Percentiles rank a stretch among this genome's conserved stretches.
Evolutionary conservation across 2,888 invertebrate species (phyloP).

Genomic region (Dicranocentrus wangi): DNA sequence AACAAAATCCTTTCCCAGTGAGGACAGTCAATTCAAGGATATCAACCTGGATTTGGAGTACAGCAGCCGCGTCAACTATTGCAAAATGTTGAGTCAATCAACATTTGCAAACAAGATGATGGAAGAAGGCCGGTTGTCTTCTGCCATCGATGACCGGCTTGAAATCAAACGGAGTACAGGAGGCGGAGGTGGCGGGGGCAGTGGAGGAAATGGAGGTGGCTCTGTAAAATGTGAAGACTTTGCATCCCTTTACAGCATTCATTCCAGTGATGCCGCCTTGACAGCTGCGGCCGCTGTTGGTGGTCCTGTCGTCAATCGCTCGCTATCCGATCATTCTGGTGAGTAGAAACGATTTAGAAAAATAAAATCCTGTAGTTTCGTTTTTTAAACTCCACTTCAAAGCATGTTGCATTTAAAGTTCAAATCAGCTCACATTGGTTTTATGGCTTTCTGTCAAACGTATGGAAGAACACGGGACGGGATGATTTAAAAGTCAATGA

Average conservation of each 20-base stretch:
- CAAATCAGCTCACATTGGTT: too few species aligned
- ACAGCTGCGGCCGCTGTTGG: conserved; percentile 72
- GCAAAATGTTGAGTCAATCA: conserved; percentile 69
- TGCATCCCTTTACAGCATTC: conserved; percentile 86
- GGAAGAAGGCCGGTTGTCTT: conserved; percentile 70
- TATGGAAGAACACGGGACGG: background rate
- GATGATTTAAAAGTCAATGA: conserved; percentile 43
- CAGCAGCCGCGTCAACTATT: conserved; percentile 55
- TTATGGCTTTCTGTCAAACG: too few species aligned
- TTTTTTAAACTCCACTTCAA: background rate
- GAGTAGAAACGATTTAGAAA: conserved; percentile 38
- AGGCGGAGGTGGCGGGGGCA: conserved; percentile 72
- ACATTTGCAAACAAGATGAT: conserved; percentile 69
- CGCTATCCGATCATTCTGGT: conserved; percentile 72
- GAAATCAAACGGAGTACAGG: conserved; percentile 69
- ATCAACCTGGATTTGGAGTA: conserved; percentile 59
- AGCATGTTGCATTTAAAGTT: background rate
- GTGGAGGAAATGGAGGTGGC: conserved; percentile 72
- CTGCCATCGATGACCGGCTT: conserved; percentile 69
- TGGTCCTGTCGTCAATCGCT: conserved; percentile 74
- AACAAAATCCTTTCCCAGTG: too few species aligned
- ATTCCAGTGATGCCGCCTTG: conserved; percentile 74
- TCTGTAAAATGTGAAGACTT: conserved; percentile 85
- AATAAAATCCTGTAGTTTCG: background rate
- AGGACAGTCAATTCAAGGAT: too few species aligned